Conservation (phyloP, 2,797 vertebrate species). For the Enteromius afrohamiltoni region DNA sequence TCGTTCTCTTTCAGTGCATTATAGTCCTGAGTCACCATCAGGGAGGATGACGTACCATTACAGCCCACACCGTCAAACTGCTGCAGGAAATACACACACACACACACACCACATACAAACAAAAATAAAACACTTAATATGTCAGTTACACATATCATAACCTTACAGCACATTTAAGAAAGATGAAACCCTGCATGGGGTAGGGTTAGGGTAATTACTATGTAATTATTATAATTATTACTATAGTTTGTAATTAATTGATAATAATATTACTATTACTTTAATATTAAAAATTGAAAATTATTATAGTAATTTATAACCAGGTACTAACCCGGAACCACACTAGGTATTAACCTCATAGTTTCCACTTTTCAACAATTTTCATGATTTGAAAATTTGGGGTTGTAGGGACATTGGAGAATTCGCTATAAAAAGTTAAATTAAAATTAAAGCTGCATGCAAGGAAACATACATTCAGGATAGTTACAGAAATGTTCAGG, state of each 20-base stretch:
- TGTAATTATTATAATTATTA: not conserved
- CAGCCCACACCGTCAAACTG: slow-evolving; percentile 85
- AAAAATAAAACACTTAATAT: not conserved
- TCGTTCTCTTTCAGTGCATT: slow-evolving; percentile 98
- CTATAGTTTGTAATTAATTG: too few species aligned
- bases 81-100: slow-evolving; percentile 6
- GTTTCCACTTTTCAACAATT: not conserved
- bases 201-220: not conserved
- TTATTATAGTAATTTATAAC: not conserved
- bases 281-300: too few species aligned
- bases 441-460: not conserved
- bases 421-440: too few species aligned
- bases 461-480: not conserved
- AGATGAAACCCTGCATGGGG: not conserved
- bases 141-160: not conserved
- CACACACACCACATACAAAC: slow-evolving; percentile 5
- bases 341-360: not conserved
- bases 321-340: not conserved
- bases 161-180: not conserved
- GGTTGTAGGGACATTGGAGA: too few species aligned
- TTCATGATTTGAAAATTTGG: not conserved
- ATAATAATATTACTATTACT: too few species aligned
- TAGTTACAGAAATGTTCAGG: not conserved
- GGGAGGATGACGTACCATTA: slow-evolving; percentile 89
- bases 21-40: slow-evolving; percentile 95